These are phyloP conservation scores for Heliconius cydno DNA, from an alignment of 2,888 invertebrate species.

Conservation along the genomic window DNA sequence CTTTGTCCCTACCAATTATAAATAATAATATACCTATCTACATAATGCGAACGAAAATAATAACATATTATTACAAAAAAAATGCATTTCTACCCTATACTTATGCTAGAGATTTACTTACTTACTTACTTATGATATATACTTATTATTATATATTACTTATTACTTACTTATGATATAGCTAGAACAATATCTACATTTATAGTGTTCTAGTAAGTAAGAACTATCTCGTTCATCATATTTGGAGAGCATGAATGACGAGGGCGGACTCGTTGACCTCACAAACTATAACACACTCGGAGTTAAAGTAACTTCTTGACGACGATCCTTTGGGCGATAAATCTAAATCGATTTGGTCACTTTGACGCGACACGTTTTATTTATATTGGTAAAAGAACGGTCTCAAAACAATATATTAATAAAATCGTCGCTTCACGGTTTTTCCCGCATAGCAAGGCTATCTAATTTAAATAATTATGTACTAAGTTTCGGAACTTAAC, in stretches of 20 bases:
- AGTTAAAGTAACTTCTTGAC: conserved; percentile 25
- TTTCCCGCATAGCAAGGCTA: too few relatives aligned
- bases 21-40: conserved; percentile 25
- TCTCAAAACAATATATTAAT: background rate
- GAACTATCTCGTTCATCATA: background rate
- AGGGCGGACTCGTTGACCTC: conserved; percentile 10
- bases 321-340: conserved; percentile 17
- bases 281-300: conserved; percentile 14
- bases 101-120: too few relatives aligned
- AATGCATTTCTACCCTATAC: too few relatives aligned
- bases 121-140: too few relatives aligned
- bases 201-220: background rate
- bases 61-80: background rate
- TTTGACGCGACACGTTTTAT: background rate
- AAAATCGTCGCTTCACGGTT: too few relatives aligned
- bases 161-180: too few relatives aligned
- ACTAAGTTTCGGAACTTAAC: background rate
- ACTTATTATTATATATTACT: too few relatives aligned
- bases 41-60: conserved; percentile 28
- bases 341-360: conserved; percentile 13
- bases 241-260: conserved; percentile 8
- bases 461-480: background rate
- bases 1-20: conserved; percentile 49
- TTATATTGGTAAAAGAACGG: background rate
- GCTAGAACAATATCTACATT: background rate